A percentile compares a stretch with the other conserved stretches of the same genome.
Evolutionary conservation across 2,888 invertebrate species (phyloP).

Genomic region (Caenorhabditis virilis): DNA sequence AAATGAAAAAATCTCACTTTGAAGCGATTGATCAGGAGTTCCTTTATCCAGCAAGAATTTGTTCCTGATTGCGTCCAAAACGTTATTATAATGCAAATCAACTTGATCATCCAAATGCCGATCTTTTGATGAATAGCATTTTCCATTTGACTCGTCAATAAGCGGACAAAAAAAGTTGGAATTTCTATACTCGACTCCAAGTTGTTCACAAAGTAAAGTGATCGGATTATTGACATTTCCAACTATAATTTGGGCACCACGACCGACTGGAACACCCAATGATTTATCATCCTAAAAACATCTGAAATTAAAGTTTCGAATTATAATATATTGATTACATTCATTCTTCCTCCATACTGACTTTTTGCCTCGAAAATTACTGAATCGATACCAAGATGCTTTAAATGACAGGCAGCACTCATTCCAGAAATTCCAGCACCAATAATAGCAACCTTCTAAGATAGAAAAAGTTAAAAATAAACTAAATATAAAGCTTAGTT

Average conservation of each 20-base stretch:
- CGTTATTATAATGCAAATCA: slow-evolving; percentile 34
- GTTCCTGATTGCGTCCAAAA: slow-evolving; percentile 27
- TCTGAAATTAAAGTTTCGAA: neutral
- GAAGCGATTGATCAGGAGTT: slow-evolving; percentile 13
- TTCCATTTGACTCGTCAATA: slow-evolving; percentile 17
- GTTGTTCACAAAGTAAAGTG: slow-evolving; percentile 71
- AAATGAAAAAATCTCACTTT: slow-evolving; percentile 3
- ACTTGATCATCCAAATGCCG: slow-evolving; percentile 28
- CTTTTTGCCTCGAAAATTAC: slow-evolving; percentile 71
- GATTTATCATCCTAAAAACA: slow-evolving; percentile 56
- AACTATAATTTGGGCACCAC: slow-evolving; percentile 71
- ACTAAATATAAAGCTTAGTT: neutral
- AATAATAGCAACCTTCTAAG: slow-evolving; percentile 69
- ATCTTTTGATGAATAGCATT: slow-evolving; percentile 10
- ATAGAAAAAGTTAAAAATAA: neutral
- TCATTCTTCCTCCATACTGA: slow-evolving; percentile 71
- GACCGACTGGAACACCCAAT: slow-evolving; percentile 68
- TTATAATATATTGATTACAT: slow-evolving; percentile 11
- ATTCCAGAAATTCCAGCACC: slow-evolving; percentile 72
- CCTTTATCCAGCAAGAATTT: slow-evolving; percentile 17
- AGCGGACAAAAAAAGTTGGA: slow-evolving; percentile 1
- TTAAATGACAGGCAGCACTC: slow-evolving; percentile 71
- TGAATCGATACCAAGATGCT: slow-evolving; percentile 70
- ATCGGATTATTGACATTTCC: slow-evolving; percentile 72
- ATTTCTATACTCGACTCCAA: slow-evolving; percentile 1